Conservation (phyloP, 2,797 vertebrate genomes). For the Microctenopoma lineatum region DNA sequence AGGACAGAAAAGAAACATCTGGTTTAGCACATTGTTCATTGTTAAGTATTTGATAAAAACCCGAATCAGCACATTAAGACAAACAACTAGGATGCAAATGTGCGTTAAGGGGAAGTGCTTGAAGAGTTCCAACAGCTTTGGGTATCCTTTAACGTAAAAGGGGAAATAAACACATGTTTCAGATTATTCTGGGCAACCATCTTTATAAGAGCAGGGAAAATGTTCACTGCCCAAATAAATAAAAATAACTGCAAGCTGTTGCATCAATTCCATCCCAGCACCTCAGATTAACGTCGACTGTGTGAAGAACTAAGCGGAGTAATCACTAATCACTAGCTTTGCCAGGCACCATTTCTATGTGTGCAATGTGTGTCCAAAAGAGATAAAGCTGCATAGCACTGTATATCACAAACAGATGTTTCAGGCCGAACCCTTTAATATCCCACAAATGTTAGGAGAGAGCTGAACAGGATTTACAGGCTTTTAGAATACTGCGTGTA, state of each 20-base stretch:
- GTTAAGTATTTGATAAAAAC: constrained; percentile 9
- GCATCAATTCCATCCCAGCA: neutral
- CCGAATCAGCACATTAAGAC: neutral
- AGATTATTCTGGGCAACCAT: neutral
- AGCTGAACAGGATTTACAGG: constrained; percentile 10
- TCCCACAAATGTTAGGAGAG: constrained; percentile 48
- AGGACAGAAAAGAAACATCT: constrained; percentile 46
- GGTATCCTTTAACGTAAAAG: neutral
- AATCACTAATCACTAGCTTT: constrained; percentile 33
- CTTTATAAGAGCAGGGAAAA: constrained; percentile 20
- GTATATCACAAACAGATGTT: constrained; percentile 78
- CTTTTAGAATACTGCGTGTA: constrained; percentile 2
- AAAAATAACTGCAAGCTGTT: constrained; percentile 7
- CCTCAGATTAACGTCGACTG: constrained; percentile 14
- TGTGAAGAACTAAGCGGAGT: constrained; percentile 29
- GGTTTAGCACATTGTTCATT: constrained; percentile 19
- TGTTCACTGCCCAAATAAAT: neutral
- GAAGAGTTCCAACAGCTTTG: neutral
- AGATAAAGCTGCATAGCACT: constrained; percentile 66
- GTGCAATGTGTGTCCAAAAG: constrained; percentile 55
- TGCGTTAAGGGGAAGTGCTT: neutral
- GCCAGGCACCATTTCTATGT: constrained; percentile 49
- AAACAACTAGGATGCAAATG: constrained; percentile 16
- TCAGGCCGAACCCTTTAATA: constrained; percentile 31
- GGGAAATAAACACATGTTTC: neutral